Conservation (phyloP, 2,797 vertebrate species). For the Taenioides sp. region DNA sequence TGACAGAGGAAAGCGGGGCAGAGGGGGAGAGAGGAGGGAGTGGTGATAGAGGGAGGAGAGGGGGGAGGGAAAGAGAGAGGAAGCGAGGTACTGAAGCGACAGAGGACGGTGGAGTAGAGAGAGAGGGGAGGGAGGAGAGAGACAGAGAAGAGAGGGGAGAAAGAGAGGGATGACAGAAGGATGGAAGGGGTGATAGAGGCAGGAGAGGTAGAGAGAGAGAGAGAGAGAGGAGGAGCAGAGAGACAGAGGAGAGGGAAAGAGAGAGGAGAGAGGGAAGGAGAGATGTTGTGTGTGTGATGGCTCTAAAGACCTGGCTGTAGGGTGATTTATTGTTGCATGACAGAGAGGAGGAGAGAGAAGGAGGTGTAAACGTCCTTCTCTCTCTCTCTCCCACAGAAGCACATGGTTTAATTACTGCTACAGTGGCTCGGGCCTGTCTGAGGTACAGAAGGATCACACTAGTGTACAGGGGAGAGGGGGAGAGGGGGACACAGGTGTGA, state of each 20-base stretch:
- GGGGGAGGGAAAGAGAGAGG: too few relatives aligned
- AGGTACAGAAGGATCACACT: slow-evolving; percentile 51
- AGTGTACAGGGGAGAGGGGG: slow-evolving; percentile 30
- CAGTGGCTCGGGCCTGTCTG: slow-evolving; percentile 59
- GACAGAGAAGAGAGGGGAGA: too few relatives aligned
- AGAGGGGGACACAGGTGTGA: neutral
- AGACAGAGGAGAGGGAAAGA: too few relatives aligned
- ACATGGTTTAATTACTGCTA: slow-evolving; percentile 71
- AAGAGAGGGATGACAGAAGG: too few relatives aligned
- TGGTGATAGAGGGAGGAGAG: too few relatives aligned
- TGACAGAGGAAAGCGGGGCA: too few relatives aligned
- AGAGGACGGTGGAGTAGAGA: slow-evolving; percentile 4
- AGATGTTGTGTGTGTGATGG: slow-evolving; percentile 20
- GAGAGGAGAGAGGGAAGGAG: too few relatives aligned
- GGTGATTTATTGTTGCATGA: slow-evolving; percentile 72
- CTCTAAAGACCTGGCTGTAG: slow-evolving; percentile 48
- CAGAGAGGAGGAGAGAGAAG: slow-evolving; percentile 39
- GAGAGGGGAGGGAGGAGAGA: too few relatives aligned
- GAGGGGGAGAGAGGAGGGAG: too few relatives aligned
- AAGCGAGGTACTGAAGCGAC: slow-evolving; percentile 46
- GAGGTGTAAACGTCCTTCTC: slow-evolving; percentile 46
- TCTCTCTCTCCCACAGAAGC: slow-evolving; percentile 58
- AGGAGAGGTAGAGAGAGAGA: too few relatives aligned
- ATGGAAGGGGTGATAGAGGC: too few relatives aligned
- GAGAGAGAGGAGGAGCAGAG: too few relatives aligned